Conservation (phyloP, 2,797 vertebrate genomes). For the Mionectes olivaceus region DNA sequence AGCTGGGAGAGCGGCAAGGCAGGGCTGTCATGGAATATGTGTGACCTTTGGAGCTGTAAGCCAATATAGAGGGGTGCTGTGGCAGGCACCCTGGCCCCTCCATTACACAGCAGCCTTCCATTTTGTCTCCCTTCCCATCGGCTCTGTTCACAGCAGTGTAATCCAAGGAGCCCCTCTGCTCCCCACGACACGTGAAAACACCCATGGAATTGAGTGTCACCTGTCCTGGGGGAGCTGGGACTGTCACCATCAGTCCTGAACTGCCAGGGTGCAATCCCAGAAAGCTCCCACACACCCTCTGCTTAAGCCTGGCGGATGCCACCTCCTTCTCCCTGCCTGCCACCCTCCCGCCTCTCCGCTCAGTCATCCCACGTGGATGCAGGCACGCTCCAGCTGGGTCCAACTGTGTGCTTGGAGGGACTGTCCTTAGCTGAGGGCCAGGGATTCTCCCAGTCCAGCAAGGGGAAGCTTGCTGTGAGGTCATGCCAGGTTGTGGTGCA, state of each 20-base stretch:
- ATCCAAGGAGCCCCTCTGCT: neutral
- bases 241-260: neutral
- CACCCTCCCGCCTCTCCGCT: neutral
- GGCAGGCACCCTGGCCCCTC: slow-evolving; percentile 38
- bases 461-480: slow-evolving; percentile 1
- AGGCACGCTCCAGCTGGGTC: neutral
- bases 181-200: neutral
- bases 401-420: neutral
- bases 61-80: slow-evolving; percentile 37
- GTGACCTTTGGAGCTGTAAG: slow-evolving; percentile 65
- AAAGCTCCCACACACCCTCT: neutral
- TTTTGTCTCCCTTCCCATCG: neutral
- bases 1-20: neutral
- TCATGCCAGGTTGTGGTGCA: neutral
- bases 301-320: neutral
- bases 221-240: neutral
- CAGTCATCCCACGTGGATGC: neutral
- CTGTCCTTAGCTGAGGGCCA: neutral
- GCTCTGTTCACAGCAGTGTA: neutral
- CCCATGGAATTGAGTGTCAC: neutral
- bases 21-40: slow-evolving; percentile 44
- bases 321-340: neutral
- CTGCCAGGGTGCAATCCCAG: neutral
- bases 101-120: slow-evolving; percentile 26
- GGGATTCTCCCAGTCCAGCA: neutral